Conservation (phyloP, 2,113 vertebrate genomes). For the Nyctibius bracteatus region DNA sequence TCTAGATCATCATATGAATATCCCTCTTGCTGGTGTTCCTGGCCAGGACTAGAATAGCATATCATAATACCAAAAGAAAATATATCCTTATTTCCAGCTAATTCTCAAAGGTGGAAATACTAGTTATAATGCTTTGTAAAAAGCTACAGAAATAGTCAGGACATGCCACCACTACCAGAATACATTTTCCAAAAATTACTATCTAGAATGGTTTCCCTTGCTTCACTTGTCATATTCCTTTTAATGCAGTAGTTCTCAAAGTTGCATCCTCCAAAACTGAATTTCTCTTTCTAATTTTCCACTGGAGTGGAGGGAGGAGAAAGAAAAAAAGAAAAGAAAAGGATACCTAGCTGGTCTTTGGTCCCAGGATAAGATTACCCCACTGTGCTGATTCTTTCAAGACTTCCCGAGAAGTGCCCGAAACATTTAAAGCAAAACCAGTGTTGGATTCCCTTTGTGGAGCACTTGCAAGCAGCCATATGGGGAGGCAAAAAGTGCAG, state of each 20-base stretch:
- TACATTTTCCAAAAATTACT: not conserved
- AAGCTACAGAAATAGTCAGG: not conserved
- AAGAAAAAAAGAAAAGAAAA: not conserved
- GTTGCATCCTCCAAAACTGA: not conserved
- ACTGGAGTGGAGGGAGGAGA: fast-evolving
- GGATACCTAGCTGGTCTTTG: not conserved
- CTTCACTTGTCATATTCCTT: not conserved
- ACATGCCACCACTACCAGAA: not conserved
- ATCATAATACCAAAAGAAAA: not conserved
- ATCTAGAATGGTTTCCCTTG: not conserved
- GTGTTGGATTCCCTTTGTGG: not conserved
- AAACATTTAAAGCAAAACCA: not conserved
- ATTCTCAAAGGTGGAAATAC: not conserved
- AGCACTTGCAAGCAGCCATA: not conserved
- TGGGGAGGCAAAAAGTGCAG: not conserved
- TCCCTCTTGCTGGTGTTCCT: not conserved
- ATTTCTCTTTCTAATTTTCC: not conserved
- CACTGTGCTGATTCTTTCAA: not conserved
- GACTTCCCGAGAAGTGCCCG: not conserved
- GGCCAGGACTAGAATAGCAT: not conserved
- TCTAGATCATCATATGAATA: not conserved
- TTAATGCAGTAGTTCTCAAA: not conserved
- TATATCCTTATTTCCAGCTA: not conserved
- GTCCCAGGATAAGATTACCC: not conserved
- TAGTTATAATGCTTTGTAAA: not conserved